Evolutionary conservation across 2,113 vertebrate species (phyloP), one percentile per base, ranked within the genome.

Genomic region (Chelonoidis abingdonii): DNA sequence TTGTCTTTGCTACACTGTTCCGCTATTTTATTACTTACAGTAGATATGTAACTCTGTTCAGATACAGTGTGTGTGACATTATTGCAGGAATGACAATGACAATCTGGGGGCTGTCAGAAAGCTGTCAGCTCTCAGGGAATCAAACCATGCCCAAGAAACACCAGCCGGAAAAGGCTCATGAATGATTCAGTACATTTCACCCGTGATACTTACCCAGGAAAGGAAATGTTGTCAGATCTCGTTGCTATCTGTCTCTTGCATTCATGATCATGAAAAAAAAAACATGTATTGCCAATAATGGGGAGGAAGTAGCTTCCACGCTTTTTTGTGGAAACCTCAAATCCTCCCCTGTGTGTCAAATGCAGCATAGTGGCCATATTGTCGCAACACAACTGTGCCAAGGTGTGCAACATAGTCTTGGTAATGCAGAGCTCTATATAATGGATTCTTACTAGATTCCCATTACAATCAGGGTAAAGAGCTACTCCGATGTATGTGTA

Each of bases 101-200:
- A 97, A 95, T 97, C 98, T 97, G 89, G 75, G 53, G 53, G 86
- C 92, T 85, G 91, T 95, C 54, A 83, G 89, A 94, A 97, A 96
- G 83, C 90, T 98, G 95, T 97, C 97, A 97, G 84, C 92, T 80
- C 62, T 95, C 93, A 81, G 69, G 31, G 87, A 97, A 88, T 97
- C 94, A 96, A 97, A 96, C 92, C 59, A 14, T 93, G 95, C 87
- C 57, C 80, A 92, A 92, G 91, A 97, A 98, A 97, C 91, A 93
- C 87, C 84, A 94, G 98, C 86, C 80, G 93, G 92, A 97, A 95
- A 53, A 6, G 86, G 22, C 78, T 98, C 94, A 94, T 94, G 84
- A 97, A 97, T 95, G 91, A 97, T 97, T 96, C 97, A 98, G 98
- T 84, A 27, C 84, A 83, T 83, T 95, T 98, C 86, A 83, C 90